Evolutionary conservation across 2,888 invertebrate genomes (phyloP).

Genomic region (Imbricaverruca yamaguchii): DNA sequence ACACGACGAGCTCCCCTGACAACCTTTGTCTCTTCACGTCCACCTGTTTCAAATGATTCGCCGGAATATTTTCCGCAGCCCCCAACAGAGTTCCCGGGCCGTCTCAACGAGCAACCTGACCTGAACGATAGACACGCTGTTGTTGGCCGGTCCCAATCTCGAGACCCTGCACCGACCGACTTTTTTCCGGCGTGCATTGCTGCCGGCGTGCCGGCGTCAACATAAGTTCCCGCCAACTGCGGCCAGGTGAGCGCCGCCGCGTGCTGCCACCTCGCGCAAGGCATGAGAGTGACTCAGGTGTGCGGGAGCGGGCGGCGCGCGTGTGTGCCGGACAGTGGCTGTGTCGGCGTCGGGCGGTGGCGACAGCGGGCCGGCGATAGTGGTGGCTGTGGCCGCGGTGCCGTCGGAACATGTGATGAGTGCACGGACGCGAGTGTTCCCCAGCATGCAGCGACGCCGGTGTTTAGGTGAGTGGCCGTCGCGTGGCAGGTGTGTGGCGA

Average conservation of each 20-base stretch:
- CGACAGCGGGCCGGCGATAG: not conserved
- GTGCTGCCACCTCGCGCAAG: constrained; percentile 15
- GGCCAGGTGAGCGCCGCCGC: not conserved
- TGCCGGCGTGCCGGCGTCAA: not conserved
- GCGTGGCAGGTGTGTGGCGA: not conserved
- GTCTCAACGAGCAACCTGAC: no score
- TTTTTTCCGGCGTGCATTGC: not conserved
- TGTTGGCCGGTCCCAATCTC: no score
- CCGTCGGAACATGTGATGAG: not conserved
- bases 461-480: not conserved
- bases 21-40: no score
- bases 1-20: no score
- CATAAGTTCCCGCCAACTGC: not conserved
- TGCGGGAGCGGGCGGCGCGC: not conserved
- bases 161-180: not conserved
- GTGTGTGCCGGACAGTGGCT: not conserved
- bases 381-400: not conserved
- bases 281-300: constrained; percentile 10
- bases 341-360: not conserved
- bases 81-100: no score
- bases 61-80: no score
- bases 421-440: not conserved
- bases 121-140: no score
- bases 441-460: not conserved
- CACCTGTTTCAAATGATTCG: no score